phyloP scores from a whole-genome alignment of 92 coral and sea anemone species.

The Pocillopora meandrina region DNA sequence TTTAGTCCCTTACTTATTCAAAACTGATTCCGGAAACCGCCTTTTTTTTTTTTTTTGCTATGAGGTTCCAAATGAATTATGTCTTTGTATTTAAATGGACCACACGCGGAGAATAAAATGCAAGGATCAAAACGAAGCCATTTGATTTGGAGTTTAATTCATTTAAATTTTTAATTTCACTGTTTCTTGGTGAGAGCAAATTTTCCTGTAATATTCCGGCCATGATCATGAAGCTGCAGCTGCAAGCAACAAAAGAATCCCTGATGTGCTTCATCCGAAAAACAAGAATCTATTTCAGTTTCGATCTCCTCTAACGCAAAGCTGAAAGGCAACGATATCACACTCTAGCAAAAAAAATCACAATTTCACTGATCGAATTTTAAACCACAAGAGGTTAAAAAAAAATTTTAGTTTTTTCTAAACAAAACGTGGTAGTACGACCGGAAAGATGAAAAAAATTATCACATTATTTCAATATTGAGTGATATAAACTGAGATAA shows the following conservation, averaged over 20 bases:
- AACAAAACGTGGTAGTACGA: no score
- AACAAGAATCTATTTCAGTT: no score
- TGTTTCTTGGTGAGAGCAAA: not conserved
- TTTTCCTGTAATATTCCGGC: not conserved
- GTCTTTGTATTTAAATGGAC: not conserved
- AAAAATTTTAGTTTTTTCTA: no score
- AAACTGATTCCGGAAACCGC: not conserved
- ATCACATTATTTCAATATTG: no score
- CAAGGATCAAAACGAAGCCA: not conserved
- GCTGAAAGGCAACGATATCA: no score
- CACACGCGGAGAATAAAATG: not conserved
- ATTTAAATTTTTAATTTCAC: not conserved
- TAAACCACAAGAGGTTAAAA: no score
- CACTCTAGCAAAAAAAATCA: no score
- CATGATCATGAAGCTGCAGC: not conserved
- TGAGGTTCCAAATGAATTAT: not conserved
- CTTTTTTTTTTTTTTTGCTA: not conserved
- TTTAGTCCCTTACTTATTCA: not conserved
- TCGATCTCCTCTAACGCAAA: no score
- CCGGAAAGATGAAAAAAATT: no score
- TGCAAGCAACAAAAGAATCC: not conserved
- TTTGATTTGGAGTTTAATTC: not conserved
- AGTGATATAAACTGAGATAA: no score
- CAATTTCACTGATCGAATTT: no score
- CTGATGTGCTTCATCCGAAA: no score